Base-by-base conservation (phyloP, 2,113 vertebrate genomes). In the Phasianus colchicus region DNA sequence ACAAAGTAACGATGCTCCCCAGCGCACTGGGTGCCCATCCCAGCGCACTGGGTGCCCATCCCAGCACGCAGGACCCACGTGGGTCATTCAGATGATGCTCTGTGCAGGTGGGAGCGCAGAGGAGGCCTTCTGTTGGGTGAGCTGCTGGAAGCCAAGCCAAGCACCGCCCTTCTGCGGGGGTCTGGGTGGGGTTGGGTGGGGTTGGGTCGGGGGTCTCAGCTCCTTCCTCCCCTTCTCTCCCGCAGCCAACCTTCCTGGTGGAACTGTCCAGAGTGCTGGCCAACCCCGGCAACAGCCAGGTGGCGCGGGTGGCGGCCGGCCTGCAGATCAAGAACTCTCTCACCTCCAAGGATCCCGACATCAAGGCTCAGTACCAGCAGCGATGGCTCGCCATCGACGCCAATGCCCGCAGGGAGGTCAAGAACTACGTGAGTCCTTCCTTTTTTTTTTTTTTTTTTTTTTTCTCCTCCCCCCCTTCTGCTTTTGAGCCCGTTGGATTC, bases 241-340 rank as follows among this genome's bases (percentile, higher is more conserved):
- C 36, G 7, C 96, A 99, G 99, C 99, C 99, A 6, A 99, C 99
- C 13, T 99, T 99, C 98, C 98, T 99, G 97, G 99, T 99, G 98
- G 99, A 99, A 97, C 97, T 99, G 95, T 99, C 99, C 84, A 99
- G 99, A 96, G 99, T 99, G 75, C 97, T 99, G 96, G 99, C 99
- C 11, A 99, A 99, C 93, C 99, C 99, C 1, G 99, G 98, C 29
- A 99, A 99, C 98, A 99, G 99, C 57, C 99, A 99, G 92, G 99
- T 99, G 65, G 99, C 99, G 4, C 99, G 99, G 1, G 99, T 99
- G 14, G 99, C 99, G 1, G 98, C 99, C 2, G 99, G 99, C 21
- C 97, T 99, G 94, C 99, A 99, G 98, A 99, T 99, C 96, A 99
- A 99, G 98, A 99, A 99, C 97, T 99, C 99, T 1, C 97, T 99